Percentiles rank a stretch among this genome's conserved stretches.
Conservation (phyloP, 2,113 vertebrate species). For the Oryzias celebensis region DNA sequence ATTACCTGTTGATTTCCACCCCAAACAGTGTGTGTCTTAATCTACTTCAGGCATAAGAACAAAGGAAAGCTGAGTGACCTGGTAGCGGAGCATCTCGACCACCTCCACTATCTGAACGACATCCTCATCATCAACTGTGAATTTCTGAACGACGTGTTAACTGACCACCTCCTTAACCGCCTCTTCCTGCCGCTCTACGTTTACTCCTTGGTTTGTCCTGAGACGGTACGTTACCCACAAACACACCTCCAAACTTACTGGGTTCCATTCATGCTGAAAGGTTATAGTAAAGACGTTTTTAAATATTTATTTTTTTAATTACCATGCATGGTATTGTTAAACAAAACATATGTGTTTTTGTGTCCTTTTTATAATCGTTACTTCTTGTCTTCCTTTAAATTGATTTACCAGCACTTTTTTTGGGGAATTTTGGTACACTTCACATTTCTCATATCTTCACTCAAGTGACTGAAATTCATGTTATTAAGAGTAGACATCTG, state of each 20-base stretch:
- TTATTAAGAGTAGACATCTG: background rate
- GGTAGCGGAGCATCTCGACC: slow-evolving; percentile 96
- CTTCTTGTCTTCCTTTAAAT: background rate
- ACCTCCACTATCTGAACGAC: slow-evolving; percentile 97
- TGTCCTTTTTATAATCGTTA: too few relatives aligned
- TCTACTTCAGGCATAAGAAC: slow-evolving; percentile 87
- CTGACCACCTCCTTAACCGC: slow-evolving; percentile 95
- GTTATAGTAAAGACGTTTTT: background rate
- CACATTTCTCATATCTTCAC: too few relatives aligned
- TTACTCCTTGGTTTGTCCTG: slow-evolving; percentile 89
- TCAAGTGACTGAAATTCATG: background rate
- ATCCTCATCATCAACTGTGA: slow-evolving; percentile 98
- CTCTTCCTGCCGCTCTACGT: slow-evolving; percentile 97
- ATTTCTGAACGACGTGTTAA: slow-evolving; percentile 97
- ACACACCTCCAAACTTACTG: background rate
- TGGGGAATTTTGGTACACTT: too few relatives aligned
- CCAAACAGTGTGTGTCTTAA: background rate
- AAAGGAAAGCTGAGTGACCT: slow-evolving; percentile 93
- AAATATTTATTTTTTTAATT: too few relatives aligned
- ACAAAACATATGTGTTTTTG: too few relatives aligned
- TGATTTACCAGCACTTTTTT: background rate
- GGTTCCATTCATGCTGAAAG: background rate
- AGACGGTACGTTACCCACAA: slow-evolving; percentile 71
- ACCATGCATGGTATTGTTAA: too few relatives aligned
- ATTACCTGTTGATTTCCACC: background rate